Base-by-base conservation (phyloP, 2,797 vertebrate species). In the Falco berigora region DNA sequence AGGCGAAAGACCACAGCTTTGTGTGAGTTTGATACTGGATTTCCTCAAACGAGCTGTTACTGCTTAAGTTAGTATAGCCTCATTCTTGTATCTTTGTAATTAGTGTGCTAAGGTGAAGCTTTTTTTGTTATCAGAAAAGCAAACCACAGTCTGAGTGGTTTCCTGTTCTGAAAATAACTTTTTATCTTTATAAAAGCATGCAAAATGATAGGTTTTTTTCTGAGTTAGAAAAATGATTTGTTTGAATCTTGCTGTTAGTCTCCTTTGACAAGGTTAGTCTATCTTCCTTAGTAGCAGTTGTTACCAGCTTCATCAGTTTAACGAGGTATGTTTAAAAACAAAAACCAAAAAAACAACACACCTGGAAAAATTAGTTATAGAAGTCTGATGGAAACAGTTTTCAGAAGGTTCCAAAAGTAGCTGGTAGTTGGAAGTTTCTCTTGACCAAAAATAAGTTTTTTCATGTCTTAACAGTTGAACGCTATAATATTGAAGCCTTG, bases 281-380 rank as follows among this genome's bases (percentile, higher is more conserved):
- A 4, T 62, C 2, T 28, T 55, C 18, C 17, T 69, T 56, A 32
- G 13, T 0, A 76, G 52, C 6, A 10, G 3, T 49, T 62, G 9
- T 55, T 72, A 27, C 2, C 27, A 38, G 12, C 30, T 9, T 82
- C 2, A 4, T 83, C 62, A 38, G 10, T 36, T 85, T 34, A 63
- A 38, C 19, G 15, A 59, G 4, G 5, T 53, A 23, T 24, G 5
- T 44, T 44, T 44, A 15, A 36, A 73, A 67, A 32, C 8, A 50
- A 56, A 44, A 19, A 11, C 38, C 6, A 32, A 34, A 46, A n/a
- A 59, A 46, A 7, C 23, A 44, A 47, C 8, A 34, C 21, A 2
- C 2, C 9, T 61, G 5, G 0, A 23, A 40, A 58, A 59, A 3
- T 0, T 17, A 14, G 8, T 46, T 68, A 4, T 1, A 21, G 6